Evolutionary conservation across 2,888 invertebrate genomes (phyloP).

Genomic region (Ichneumoninae sp.): DNA sequence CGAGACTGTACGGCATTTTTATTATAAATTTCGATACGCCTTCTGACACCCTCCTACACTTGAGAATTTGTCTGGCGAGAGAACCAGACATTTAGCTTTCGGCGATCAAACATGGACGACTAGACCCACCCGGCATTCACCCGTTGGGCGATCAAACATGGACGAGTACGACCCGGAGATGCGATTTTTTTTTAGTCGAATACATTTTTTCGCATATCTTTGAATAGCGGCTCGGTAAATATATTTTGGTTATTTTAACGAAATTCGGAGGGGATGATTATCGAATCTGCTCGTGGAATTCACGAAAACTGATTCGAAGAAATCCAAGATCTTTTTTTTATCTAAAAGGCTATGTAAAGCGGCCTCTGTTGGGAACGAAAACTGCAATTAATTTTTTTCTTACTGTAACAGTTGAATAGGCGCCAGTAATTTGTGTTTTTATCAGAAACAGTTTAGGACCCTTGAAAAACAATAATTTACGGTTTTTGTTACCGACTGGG

Average conservation of each 20-base stretch:
- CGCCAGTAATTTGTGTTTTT: background rate
- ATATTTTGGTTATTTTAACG: background rate
- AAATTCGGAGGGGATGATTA: background rate
- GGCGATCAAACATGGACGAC: background rate
- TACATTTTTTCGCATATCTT: background rate
- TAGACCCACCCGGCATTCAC: too few relatives aligned
- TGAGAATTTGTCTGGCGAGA: background rate
- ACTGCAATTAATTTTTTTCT: too few relatives aligned
- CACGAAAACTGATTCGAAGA: background rate
- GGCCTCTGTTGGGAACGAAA: too few relatives aligned
- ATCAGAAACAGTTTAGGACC: too few relatives aligned
- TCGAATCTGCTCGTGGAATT: background rate
- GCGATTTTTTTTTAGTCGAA: background rate
- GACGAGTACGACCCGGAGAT: background rate
- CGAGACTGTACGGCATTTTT: constrained; percentile 2
- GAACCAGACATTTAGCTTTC: background rate
- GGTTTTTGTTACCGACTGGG: too few relatives aligned
- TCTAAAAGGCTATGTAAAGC: too few relatives aligned
- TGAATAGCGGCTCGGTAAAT: background rate
- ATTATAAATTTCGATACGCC: constrained; percentile 28
- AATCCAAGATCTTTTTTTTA: background rate
- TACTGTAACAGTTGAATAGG: too few relatives aligned
- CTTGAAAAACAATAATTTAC: too few relatives aligned
- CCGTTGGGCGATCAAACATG: background rate
- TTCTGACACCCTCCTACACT: constrained; percentile 20